Conservation (phyloP, 2,888 invertebrate genomes). For the Chaitophorus viminalis region DNA sequence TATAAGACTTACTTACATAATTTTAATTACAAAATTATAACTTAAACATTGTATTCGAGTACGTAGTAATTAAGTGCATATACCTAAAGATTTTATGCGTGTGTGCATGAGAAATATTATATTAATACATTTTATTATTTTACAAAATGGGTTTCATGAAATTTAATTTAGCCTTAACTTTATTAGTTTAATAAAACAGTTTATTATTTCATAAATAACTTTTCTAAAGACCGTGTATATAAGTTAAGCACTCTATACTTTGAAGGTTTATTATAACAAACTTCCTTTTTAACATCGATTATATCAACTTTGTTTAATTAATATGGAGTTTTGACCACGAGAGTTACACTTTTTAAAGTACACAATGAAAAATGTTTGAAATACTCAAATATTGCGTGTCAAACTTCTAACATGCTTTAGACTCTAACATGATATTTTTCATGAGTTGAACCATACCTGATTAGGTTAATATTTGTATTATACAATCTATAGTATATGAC, state of each 20-base stretch:
- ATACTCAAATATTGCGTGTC: too few relatives aligned
- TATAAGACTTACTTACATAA: background rate
- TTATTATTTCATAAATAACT: background rate
- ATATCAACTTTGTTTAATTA: too few relatives aligned
- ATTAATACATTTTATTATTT: background rate
- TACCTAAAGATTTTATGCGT: too few relatives aligned
- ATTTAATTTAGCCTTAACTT: background rate
- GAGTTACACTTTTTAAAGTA: background rate
- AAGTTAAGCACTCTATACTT: background rate
- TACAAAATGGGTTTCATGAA: background rate
- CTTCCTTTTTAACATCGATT: background rate
- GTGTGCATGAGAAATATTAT: too few relatives aligned
- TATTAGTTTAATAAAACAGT: background rate
- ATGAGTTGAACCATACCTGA: too few relatives aligned
- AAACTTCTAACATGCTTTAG: too few relatives aligned
- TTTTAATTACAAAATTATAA: background rate
- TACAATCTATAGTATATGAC: too few relatives aligned
- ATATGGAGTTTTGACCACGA: too few relatives aligned
- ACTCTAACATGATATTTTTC: too few relatives aligned
- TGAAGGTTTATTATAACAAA: background rate
- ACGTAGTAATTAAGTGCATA: background rate
- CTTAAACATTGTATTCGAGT: background rate
- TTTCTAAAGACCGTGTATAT: too few relatives aligned
- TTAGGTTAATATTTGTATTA: too few relatives aligned
- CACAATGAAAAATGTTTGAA: too few relatives aligned